Evolutionary conservation across 2,888 invertebrate genomes (phyloP).

Genomic region (Drosophila atripex): DNA sequence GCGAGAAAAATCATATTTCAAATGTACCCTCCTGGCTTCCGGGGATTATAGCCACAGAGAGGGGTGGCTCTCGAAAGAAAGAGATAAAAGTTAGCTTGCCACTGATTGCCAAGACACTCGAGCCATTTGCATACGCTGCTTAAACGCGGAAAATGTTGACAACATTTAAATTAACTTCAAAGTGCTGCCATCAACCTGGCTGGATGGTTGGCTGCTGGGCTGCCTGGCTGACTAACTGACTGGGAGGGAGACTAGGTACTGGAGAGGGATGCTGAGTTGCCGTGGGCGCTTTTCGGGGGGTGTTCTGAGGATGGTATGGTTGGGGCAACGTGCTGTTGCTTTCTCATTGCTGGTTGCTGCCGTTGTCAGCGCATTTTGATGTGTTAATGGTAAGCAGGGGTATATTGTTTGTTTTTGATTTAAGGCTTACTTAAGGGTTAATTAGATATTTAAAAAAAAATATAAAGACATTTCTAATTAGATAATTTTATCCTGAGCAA

Average conservation of each 20-base stretch:
- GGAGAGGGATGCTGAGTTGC: conserved; percentile 16
- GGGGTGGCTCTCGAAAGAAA: conserved; percentile 5
- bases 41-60: not conserved
- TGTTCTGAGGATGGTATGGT: conserved; percentile 1
- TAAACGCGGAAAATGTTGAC: conserved; percentile 70
- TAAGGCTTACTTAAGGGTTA: not conserved
- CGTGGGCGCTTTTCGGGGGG: conserved; percentile 14
- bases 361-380: conserved; percentile 35
- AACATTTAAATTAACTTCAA: conserved; percentile 81
- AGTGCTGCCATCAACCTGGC: conserved; percentile 65
- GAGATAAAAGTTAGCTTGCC: conserved; percentile 34
- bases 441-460: not conserved
- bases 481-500: too few relatives aligned
- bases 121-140: conserved; percentile 76
- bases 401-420: conserved; percentile 17
- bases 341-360: conserved; percentile 16
- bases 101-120: conserved; percentile 60
- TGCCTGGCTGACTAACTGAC: conserved; percentile 27
- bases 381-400: conserved; percentile 23
- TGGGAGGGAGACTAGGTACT: conserved; percentile 9
- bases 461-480: not conserved
- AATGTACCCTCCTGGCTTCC: conserved; percentile 12
- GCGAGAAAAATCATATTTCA: conserved; percentile 40
- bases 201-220: conserved; percentile 7
- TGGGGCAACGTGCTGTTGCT: conserved; percentile 30